Evolutionary conservation across 2,113 vertebrate genomes (phyloP), one percentile per base, ranked within the genome.

Genomic region (Epinephelus moara): DNA sequence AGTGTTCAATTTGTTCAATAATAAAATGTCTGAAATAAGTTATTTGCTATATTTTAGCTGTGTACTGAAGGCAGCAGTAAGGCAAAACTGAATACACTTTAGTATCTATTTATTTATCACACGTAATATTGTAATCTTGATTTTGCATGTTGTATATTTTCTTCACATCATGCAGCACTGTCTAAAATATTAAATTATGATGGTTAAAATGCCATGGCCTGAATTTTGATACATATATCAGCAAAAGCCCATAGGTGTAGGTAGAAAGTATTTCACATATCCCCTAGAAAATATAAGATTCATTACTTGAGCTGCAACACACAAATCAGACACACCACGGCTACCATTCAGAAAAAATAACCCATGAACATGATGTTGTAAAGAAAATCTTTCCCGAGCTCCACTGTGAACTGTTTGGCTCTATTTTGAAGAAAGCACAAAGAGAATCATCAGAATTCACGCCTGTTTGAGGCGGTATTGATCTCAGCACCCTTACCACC

Each of bases 401-500:
- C 13, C 27, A 0, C 75, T 64, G 45, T 60, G 30, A 33, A 9
- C 4, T 10, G 47, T 60, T 40, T 23, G n/a, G 67, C 71, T 70
- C 33, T 61, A 23, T 61, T 70, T 72, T 71, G 42, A 59, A 53
- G 42, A 68, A 50, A 59, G 45, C 71, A 85, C 72, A 89, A 84
- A 87, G 77, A 75, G 30, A 82, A 81, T 85, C 25, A 67, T 67
- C 82, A 64, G 52, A 72, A 77, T 71, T 75, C 64, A 71, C 25
- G 15, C n/a, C n/a, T 81, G 61, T 80, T 64, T 80, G 55, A 74
- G 68, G 75, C 21, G 1, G 15, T 84, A 89, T 89, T 82, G 88
- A 93, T 88, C 80, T 63, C 68, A 71, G 81, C 79, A 59, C 71
- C 69, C 78, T 59, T 6, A 10, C 12, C 59, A 21, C 57, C 62